phyloP scores from a whole-genome alignment of 1,140 invertebrate species.

The Drosophila athabasca region DNA sequence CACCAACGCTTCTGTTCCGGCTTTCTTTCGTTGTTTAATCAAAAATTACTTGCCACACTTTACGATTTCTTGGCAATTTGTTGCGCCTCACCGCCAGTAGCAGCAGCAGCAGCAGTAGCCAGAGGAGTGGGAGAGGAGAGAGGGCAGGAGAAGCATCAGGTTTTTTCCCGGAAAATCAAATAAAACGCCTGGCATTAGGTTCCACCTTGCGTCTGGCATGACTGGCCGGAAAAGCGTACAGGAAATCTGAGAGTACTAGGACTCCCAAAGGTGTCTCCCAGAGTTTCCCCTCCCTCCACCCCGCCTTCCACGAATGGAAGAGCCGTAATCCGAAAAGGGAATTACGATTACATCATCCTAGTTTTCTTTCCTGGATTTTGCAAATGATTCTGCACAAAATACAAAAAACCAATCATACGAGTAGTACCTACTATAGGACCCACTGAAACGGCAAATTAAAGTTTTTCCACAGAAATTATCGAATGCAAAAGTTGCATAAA shows the following conservation, averaged over 20 bases:
- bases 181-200: constrained; percentile 60
- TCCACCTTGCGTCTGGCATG: constrained; percentile 63
- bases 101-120: no score
- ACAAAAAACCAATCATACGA: no score
- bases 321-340: constrained; percentile 12
- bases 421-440: no score
- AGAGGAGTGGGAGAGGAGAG: no score
- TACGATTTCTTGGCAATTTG: constrained; percentile 78
- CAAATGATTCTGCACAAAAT: no score
- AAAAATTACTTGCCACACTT: constrained; percentile 76
- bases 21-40: constrained; percentile 64
- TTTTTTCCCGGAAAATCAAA: constrained; percentile 43
- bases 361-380: background rate
- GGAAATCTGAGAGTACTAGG: constrained; percentile 36
- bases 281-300: background rate
- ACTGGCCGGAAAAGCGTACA: constrained; percentile 31
- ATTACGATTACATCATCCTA: constrained; percentile 4
- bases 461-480: constrained; percentile 20
- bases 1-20: background rate
- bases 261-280: constrained; percentile 1
- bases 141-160: constrained; percentile 10
- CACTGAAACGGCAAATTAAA: constrained; percentile 8
- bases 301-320: background rate
- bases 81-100: constrained; percentile 47
- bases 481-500: constrained; percentile 17